Percentiles rank a stretch among this genome's conserved stretches.
Evolutionary conservation across 2,888 invertebrate genomes (phyloP).

Genomic region (Embidobia sp.): DNA sequence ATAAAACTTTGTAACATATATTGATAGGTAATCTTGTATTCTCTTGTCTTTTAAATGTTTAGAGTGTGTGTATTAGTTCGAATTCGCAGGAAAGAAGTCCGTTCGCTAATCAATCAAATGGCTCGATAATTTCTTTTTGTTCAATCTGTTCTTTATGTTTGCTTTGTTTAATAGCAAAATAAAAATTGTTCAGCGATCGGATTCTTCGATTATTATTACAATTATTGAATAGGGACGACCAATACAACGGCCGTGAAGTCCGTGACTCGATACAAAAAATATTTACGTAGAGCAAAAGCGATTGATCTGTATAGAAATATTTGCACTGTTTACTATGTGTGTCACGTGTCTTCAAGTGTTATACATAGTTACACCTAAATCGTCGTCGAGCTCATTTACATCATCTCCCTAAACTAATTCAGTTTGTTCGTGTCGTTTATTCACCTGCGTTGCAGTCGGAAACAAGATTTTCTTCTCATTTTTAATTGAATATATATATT

Average conservation of each 20-base stretch:
- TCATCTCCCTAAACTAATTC: constrained; percentile 19
- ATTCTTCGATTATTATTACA: neutral
- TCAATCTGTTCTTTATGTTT: neutral
- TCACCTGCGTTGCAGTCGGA: constrained; percentile 20
- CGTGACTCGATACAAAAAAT: constrained; percentile 53
- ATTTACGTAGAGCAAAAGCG: constrained; percentile 48
- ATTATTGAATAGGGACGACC: constrained; percentile 17
- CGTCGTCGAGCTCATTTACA: constrained; percentile 15
- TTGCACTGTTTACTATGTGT: constrained; percentile 45
- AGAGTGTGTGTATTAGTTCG: constrained; percentile 22
- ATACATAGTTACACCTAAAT: constrained; percentile 41
- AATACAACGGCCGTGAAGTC: constrained; percentile 30
- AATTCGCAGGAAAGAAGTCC: constrained; percentile 10
- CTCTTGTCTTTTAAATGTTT: constrained; percentile 29
- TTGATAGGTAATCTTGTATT: constrained; percentile 45
- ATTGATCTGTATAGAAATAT: constrained; percentile 59
- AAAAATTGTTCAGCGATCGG: constrained; percentile 7
- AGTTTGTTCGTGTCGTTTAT: constrained; percentile 13
- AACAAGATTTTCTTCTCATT: constrained; percentile 18
- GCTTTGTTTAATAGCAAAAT: neutral
- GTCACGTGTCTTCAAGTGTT: constrained; percentile 19
- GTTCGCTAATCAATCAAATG: constrained; percentile 5
- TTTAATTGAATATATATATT: constrained; percentile 33
- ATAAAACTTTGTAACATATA: constrained; percentile 54
- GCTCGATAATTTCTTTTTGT: neutral